phyloP scores from a whole-genome alignment of 2,113 vertebrate species.

The Xiphophorus maculatus region DNA sequence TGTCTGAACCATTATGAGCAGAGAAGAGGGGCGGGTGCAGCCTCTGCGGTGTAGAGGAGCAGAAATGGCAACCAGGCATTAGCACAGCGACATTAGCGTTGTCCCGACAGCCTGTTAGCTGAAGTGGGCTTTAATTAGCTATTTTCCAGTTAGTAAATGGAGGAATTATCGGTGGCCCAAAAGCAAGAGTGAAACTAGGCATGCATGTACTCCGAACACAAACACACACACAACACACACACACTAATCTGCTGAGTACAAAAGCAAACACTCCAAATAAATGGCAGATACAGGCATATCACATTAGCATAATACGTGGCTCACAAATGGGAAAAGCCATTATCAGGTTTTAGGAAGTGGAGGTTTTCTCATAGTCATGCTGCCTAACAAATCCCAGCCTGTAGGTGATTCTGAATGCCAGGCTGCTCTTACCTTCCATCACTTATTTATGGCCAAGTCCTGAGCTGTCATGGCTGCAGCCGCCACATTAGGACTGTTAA shows the following conservation, averaged over 20 bases:
- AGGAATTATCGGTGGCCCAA: conserved; percentile 93
- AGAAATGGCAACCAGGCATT: conserved; percentile 86
- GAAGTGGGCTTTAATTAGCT: conserved; percentile 99
- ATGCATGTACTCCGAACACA: conserved; percentile 75
- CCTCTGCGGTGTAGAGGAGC: conserved; percentile 85
- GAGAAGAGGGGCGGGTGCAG: conserved; percentile 80
- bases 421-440: conserved; percentile 30
- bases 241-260: conserved; percentile 33
- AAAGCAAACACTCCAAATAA: conserved; percentile 60
- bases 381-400: conserved; percentile 48
- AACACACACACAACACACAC: conserved; percentile 25
- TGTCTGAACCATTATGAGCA: conserved; percentile 80
- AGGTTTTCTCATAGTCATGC: conserved; percentile 33
- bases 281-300: conserved; percentile 47
- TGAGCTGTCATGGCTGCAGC: conserved; percentile 27
- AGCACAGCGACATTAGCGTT: conserved; percentile 90
- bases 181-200: conserved; percentile 91
- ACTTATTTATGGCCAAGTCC: conserved; percentile 20
- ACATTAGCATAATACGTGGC: conserved; percentile 66
- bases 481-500: conserved; percentile 54
- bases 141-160: conserved; percentile 98
- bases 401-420: conserved; percentile 60
- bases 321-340: conserved; percentile 68
- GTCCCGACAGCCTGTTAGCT: conserved; percentile 99
- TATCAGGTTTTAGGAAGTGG: conserved; percentile 50